phyloP scores from a whole-genome alignment of 1,140 invertebrate species.

The Dolichoris vasculosae region DNA sequence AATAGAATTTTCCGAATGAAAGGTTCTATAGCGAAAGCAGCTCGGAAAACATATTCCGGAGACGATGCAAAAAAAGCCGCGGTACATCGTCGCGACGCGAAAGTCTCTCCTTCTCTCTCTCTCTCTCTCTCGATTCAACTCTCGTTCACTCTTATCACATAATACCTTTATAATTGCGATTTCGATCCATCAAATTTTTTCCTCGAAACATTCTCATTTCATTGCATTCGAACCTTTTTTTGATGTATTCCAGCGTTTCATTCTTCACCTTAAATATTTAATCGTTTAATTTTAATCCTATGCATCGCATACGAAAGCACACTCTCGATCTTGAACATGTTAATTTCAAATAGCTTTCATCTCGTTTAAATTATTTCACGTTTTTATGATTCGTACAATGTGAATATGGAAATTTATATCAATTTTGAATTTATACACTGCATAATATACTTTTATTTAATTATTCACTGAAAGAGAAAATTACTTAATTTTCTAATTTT shows the following conservation, averaged over 20 bases:
- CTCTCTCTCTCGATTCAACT: neutral
- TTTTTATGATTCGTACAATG: neutral
- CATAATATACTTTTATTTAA: neutral
- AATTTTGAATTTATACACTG: neutral
- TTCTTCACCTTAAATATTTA: slow-evolving; percentile 13
- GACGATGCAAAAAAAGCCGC: neutral
- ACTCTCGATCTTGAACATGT: neutral
- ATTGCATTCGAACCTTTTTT: neutral
- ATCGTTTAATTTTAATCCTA: slow-evolving; percentile 27
- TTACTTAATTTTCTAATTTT: too few species aligned
- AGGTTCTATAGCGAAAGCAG: neutral
- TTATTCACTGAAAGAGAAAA: neutral
- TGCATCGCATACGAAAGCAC: neutral
- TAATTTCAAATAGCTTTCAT: neutral
- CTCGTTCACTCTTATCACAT: neutral
- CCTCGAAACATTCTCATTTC: neutral
- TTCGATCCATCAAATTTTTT: slow-evolving; percentile 19
- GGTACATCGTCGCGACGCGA: neutral
- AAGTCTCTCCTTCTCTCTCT: neutral
- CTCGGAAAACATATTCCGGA: neutral
- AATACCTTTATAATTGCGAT: slow-evolving; percentile 37
- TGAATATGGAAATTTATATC: neutral
- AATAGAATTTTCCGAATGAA: slow-evolving; percentile 52
- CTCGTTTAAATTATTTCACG: neutral
- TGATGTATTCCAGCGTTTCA: neutral